Percentiles rank a stretch among this genome's conserved stretches.
Evolutionary conservation across 2,113 vertebrate genomes (phyloP).

Genomic region (Kryptolebias marmoratus): DNA sequence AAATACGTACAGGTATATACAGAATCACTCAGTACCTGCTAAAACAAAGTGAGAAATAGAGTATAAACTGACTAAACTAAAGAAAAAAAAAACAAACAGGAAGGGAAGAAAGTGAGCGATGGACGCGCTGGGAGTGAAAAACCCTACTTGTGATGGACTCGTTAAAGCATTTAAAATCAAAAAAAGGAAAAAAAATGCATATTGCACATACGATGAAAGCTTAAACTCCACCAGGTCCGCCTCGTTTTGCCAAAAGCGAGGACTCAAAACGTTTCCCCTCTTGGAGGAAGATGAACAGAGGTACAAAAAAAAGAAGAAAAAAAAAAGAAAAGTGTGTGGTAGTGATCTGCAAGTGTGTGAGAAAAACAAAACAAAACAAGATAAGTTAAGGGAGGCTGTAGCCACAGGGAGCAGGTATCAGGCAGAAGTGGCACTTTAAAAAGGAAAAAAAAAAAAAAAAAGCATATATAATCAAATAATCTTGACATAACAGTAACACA

Average conservation of each 20-base stretch:
- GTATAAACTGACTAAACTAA: constrained; percentile 86
- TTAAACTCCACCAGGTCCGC: constrained; percentile 88
- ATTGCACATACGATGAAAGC: constrained; percentile 99
- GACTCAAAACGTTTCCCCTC: constrained; percentile 70
- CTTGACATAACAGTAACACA: background rate
- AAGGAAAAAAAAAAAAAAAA: constrained; percentile 5
- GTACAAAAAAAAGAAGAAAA: constrained; percentile 15
- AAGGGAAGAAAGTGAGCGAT: constrained; percentile 74
- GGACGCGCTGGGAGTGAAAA: constrained; percentile 82
- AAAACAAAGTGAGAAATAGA: constrained; percentile 95
- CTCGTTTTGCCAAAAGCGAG: constrained; percentile 81
- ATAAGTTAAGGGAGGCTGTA: background rate
- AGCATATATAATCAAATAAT: background rate
- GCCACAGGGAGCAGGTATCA: constrained; percentile 31
- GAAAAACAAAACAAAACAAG: background rate
- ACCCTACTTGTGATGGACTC: constrained; percentile 86
- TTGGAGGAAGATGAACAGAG: constrained; percentile 67
- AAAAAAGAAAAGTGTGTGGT: background rate
- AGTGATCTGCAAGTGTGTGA: constrained; percentile 12
- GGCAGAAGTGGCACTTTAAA: constrained; percentile 38
- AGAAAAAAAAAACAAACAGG: constrained; percentile 37
- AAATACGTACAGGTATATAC: constrained; percentile 88
- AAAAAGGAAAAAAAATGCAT: constrained; percentile 86
- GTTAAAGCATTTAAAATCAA: constrained; percentile 86
- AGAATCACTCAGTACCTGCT: constrained; percentile 99